Base-by-base conservation (phyloP, 2,113 vertebrate species). In the Plestiodon gilberti region DNA sequence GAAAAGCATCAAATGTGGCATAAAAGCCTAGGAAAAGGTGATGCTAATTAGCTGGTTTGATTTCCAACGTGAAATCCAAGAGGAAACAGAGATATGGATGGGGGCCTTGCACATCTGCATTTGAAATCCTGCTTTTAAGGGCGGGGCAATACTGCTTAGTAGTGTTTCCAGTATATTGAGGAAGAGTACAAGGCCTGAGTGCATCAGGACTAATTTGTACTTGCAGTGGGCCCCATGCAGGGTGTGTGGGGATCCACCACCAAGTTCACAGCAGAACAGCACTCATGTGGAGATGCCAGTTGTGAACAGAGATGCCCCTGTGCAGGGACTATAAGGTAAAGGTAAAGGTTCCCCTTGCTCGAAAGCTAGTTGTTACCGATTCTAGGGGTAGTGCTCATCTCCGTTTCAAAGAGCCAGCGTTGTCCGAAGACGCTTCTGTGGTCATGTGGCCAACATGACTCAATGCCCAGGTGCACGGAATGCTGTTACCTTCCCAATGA, bases 1-100 rank as follows among this genome's bases (percentile, higher is more conserved):
- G 18, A 73, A 86, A 77, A 90, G 13, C 83, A 69, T 90, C 79
- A 88, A 92, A 91, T 62, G 18, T 4, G 43, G 77, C 23, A 30
- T 38, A 8, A 71, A 87, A 93, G 6, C 78, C 78, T 81, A 81
- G 62, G 4, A 67, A 64, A 83, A 43, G 79, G 82, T 74, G 90
- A 89, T 71, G 17, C 20, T 76, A 87, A 57, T 84, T 83, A 89
- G 78, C 20, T 91, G 67, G 57, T 81, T 11, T 71, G 35, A 82
- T 90, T 90, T 92, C 25, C n/a, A 43, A 67, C 71, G 84, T 14
- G 52, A 83, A 78, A 28, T 79, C 61, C 55, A 25, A 20, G 22
- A 48, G 38, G 35, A 75, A 17, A 48, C 28, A 43, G 25, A 0
- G 35, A 17, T 33, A 13, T 18, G 17, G 3, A 20, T 18, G 23